Evolutionary conservation across 2,888 invertebrate genomes (phyloP).

Genomic region (Proisotoma minuta): DNA sequence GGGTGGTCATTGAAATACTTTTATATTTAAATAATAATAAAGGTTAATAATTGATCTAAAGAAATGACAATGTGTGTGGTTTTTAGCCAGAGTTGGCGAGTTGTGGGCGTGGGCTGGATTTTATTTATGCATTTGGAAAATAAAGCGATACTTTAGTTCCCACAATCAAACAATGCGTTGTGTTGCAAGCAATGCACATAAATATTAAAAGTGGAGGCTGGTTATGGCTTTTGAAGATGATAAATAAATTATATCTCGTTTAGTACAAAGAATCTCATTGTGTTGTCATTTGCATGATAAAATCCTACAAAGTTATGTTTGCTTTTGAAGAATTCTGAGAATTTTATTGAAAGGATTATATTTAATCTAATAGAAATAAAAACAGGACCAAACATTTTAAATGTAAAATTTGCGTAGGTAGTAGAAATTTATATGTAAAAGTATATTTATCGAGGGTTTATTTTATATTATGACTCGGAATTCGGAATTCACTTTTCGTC

Average conservation of each 20-base stretch:
- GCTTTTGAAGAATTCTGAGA: too few species aligned
- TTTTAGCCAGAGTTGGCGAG: not conserved
- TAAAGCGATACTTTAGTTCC: not conserved
- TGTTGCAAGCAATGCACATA: not conserved
- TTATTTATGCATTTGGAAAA: not conserved
- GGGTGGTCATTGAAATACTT: too few species aligned
- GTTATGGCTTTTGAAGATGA: conserved; percentile 1
- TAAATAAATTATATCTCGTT: conserved; percentile 5
- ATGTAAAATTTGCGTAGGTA: too few species aligned
- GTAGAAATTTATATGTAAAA: too few species aligned
- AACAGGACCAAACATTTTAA: too few species aligned
- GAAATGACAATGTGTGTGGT: not conserved
- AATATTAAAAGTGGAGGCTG: not conserved
- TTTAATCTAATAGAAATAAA: too few species aligned
- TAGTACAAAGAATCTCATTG: not conserved
- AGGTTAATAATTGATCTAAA: too few species aligned
- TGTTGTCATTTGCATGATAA: conserved; percentile 2
- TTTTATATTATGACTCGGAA: too few species aligned
- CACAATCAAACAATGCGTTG: not conserved
- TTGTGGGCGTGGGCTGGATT: not conserved
- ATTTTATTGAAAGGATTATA: too few species aligned
- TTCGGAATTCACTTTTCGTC: not conserved
- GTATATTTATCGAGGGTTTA: too few species aligned
- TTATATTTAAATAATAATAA: too few species aligned
- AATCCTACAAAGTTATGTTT: too few species aligned